phyloP scores from a whole-genome alignment of 2,888 invertebrate genomes.

The Patella pellucida region DNA sequence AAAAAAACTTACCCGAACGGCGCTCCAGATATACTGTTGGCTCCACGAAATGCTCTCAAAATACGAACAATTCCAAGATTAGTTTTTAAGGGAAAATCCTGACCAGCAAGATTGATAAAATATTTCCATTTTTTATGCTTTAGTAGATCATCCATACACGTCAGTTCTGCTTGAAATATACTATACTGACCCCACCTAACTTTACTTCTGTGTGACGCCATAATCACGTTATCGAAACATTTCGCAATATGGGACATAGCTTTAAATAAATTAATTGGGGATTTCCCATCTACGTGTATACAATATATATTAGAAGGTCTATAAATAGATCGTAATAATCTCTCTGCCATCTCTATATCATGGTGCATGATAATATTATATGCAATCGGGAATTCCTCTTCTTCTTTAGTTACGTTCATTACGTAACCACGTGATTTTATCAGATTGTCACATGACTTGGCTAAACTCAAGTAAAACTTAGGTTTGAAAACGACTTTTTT shows the following conservation, averaged over 20 bases:
- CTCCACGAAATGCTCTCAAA: neutral
- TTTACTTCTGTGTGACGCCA: neutral
- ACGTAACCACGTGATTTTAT: neutral
- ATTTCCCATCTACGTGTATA: neutral
- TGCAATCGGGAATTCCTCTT: neutral
- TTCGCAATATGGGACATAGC: neutral
- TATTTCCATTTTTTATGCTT: neutral
- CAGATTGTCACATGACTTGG: neutral
- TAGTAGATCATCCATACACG: neutral
- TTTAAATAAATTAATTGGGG: neutral
- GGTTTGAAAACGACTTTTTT: neutral
- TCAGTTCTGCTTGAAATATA: slow-evolving; percentile 2
- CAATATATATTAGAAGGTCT: neutral
- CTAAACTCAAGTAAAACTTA: neutral
- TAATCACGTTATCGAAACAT: neutral
- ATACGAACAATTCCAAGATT: neutral
- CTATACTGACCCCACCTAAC: neutral
- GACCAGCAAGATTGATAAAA: neutral
- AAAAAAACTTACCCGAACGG: neutral
- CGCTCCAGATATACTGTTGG: neutral
- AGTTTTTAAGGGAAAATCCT: neutral
- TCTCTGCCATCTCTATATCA: neutral
- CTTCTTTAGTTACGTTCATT: neutral
- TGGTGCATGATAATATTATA: neutral
- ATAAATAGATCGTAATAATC: slow-evolving; percentile 1